Conservation (phyloP, 2,888 invertebrate species). For the Caenorhabditis angaria region DNA sequence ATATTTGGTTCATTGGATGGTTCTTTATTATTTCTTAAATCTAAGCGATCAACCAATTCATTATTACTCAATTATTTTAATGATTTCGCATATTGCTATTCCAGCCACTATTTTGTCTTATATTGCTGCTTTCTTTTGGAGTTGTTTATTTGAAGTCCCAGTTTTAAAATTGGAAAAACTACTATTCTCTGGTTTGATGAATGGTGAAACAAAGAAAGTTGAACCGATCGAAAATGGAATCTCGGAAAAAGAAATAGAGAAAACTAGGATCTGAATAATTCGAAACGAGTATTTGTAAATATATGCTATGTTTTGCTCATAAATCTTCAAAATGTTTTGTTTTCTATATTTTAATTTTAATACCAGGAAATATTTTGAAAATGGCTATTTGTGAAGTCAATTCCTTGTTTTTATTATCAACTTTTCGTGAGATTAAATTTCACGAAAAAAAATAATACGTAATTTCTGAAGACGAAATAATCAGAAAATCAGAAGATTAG, state of each 20-base stretch:
- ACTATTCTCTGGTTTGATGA: constrained; percentile 16
- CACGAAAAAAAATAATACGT: no score
- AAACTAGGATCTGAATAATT: not conserved
- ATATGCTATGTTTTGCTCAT: no score
- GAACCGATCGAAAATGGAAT: not conserved
- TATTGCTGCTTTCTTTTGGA: constrained; percentile 45
- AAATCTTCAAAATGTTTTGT: no score
- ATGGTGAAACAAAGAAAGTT: not conserved
- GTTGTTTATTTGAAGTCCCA: constrained; percentile 46
- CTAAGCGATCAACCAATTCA: constrained; percentile 22
- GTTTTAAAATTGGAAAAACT: constrained; percentile 39
- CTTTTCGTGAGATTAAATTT: no score
- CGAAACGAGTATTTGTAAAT: no score
- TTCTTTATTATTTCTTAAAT: constrained; percentile 31
- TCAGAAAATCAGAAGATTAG: no score
- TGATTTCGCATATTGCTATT: constrained; percentile 21
- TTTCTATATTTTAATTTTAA: no score
- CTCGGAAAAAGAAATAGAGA: not conserved
- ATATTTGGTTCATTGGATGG: constrained; percentile 77
- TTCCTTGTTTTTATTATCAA: no score
- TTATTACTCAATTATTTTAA: constrained; percentile 28
- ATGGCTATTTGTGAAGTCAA: no score
- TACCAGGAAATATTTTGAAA: no score
- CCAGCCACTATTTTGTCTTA: constrained; percentile 25
- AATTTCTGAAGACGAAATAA: no score